These are phyloP conservation scores for Stylophora pistillata DNA, from an alignment of 64 coral and sea anemone genomes.

Conservation along the genomic window DNA sequence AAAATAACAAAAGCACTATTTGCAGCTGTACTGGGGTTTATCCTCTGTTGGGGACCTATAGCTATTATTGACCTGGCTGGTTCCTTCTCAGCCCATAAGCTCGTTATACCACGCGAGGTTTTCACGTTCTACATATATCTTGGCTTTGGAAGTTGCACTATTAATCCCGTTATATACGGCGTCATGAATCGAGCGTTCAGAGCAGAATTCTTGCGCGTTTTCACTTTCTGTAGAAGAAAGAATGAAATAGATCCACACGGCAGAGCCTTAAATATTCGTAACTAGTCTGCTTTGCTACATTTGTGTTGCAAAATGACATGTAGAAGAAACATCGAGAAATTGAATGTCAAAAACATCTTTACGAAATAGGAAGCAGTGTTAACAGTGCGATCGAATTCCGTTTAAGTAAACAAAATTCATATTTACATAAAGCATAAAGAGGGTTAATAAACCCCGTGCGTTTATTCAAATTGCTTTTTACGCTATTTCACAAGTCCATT, in stretches of 20 bases:
- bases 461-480: too few relatives aligned
- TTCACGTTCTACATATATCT: conserved; percentile 56
- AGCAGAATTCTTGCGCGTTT: conserved; percentile 32
- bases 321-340: background rate
- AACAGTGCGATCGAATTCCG: too few relatives aligned
- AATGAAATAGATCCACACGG: background rate
- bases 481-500: too few relatives aligned
- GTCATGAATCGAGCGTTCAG: conserved; percentile 58
- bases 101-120: conserved; percentile 20
- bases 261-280: background rate
- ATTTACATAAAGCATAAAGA: too few relatives aligned
- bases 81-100: conserved; percentile 21
- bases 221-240: conserved; percentile 16
- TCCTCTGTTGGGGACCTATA: conserved; percentile 62
- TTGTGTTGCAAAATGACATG: background rate
- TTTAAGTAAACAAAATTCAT: too few relatives aligned
- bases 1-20: conserved; percentile 61
- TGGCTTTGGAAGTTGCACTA: conserved; percentile 55
- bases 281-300: background rate
- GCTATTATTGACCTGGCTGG: conserved; percentile 58
- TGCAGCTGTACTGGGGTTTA: conserved; percentile 57
- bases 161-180: conserved; percentile 57
- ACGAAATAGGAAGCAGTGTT: too few relatives aligned
- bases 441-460: too few relatives aligned
- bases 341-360: too few relatives aligned